These are phyloP conservation scores for Cheilosia grossa DNA, from an alignment of 2,888 invertebrate genomes.

Conservation along the genomic window DNA sequence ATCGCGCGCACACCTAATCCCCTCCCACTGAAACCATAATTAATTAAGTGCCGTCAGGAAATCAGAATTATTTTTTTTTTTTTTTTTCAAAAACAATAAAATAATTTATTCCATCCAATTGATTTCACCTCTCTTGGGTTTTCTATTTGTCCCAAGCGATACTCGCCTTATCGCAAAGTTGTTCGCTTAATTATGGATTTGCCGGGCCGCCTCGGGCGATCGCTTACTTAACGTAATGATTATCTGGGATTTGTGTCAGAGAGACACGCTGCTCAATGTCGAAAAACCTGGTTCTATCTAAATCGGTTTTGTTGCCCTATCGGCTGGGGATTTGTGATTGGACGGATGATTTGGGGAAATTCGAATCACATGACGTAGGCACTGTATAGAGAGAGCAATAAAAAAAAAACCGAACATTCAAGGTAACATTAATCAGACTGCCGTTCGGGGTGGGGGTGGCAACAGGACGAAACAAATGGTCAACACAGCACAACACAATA, in stretches of 20 bases:
- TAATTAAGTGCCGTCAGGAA: conserved; percentile 62
- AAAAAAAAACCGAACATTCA: conserved; percentile 21
- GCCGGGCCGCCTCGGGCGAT: conserved; percentile 11
- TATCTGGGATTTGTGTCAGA: conserved; percentile 42
- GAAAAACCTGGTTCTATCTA: conserved; percentile 29
- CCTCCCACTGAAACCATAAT: conserved; percentile 38
- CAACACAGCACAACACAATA: conserved; percentile 1
- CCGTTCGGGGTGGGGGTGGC: neutral
- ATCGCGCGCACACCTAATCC: conserved; percentile 36
- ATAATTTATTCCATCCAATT: conserved; percentile 46
- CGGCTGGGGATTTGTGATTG: conserved; percentile 55
- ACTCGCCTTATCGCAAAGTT: conserved; percentile 31
- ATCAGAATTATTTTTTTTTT: conserved; percentile 27
- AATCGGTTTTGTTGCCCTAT: conserved; percentile 41
- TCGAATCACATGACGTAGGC: conserved; percentile 43
- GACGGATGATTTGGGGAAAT: conserved; percentile 40
- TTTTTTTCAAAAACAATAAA: conserved; percentile 15
- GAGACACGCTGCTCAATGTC: conserved; percentile 1
- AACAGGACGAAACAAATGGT: conserved; percentile 3
- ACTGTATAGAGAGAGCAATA: neutral
- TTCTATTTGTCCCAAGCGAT: conserved; percentile 45
- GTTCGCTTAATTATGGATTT: conserved; percentile 49
- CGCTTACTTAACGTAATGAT: conserved; percentile 27
- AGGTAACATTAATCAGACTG: conserved; percentile 42
- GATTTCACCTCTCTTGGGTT: conserved; percentile 52